Evolutionary conservation across 2,113 vertebrate species (phyloP).

Genomic region (Platysteira castanea): DNA sequence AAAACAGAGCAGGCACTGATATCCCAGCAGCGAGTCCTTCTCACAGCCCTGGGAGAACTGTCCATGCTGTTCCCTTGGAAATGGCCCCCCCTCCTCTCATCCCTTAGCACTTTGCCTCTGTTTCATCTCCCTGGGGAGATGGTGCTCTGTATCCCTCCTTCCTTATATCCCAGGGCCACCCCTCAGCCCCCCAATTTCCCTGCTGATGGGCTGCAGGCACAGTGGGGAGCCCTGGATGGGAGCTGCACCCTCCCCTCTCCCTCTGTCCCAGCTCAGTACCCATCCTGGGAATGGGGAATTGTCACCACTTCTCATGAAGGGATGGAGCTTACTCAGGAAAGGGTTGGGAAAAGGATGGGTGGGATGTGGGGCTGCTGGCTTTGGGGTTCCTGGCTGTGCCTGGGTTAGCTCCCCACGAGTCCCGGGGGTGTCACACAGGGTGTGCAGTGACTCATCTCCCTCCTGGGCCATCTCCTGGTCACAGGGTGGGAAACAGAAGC

Average conservation of each 20-base stretch:
- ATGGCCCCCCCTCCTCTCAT: not conserved
- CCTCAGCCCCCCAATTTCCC: rapidly evolving
- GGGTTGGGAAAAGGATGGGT: not conserved
- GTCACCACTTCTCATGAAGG: not conserved
- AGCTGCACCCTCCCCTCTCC: not conserved
- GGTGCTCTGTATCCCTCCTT: not conserved
- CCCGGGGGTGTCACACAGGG: not conserved
- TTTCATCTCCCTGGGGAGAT: not conserved
- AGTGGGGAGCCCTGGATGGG: not conserved
- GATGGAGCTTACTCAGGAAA: not conserved
- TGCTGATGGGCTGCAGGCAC: not conserved
- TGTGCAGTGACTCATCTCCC: not conserved
- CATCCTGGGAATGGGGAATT: not conserved
- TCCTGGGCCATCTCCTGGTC: not conserved
- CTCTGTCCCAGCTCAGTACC: not conserved
- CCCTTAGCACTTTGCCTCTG: not conserved
- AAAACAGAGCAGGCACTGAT: not conserved
- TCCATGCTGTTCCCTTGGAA: not conserved
- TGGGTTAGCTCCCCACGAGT: not conserved
- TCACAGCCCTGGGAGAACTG: not conserved
- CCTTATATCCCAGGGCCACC: not conserved
- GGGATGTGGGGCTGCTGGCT: not conserved
- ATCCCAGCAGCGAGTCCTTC: not conserved
- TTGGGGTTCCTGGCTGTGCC: not conserved
- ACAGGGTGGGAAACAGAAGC: not conserved